Conservation (phyloP, 2,113 vertebrate genomes). For the Atrichornis clamosus region DNA sequence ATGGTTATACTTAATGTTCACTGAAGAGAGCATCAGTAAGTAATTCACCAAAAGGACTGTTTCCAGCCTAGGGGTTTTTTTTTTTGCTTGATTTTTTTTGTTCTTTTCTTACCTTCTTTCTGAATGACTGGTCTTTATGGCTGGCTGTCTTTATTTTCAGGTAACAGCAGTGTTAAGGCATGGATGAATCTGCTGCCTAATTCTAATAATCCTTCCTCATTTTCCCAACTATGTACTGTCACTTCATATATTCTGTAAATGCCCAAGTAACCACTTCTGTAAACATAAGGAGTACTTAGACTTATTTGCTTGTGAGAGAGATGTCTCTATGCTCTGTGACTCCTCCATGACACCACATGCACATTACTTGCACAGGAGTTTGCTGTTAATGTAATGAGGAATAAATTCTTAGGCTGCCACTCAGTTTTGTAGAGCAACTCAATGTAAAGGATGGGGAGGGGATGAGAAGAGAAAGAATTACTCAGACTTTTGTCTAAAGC, state of each 20-base stretch:
- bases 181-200: background rate
- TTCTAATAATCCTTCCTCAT: background rate
- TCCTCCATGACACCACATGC: background rate
- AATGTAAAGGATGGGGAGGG: background rate
- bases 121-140: background rate
- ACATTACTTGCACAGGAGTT: background rate
- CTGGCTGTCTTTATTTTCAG: background rate
- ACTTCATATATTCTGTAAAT: background rate
- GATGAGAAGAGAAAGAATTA: background rate
- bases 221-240: fast-evolving
- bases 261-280: background rate
- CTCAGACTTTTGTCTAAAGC: background rate
- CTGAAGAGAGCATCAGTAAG: background rate
- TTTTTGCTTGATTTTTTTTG: background rate
- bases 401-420: background rate
- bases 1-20: background rate
- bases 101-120: background rate
- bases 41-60: background rate
- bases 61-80: background rate
- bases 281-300: background rate
- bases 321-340: background rate
- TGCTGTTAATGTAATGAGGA: background rate
- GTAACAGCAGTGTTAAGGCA: background rate
- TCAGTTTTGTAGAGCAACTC: background rate
- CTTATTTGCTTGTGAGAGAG: background rate